These are phyloP conservation scores for Balaeniceps rex DNA, from an alignment of 2,113 vertebrate species.

Conservation along the genomic window DNA sequence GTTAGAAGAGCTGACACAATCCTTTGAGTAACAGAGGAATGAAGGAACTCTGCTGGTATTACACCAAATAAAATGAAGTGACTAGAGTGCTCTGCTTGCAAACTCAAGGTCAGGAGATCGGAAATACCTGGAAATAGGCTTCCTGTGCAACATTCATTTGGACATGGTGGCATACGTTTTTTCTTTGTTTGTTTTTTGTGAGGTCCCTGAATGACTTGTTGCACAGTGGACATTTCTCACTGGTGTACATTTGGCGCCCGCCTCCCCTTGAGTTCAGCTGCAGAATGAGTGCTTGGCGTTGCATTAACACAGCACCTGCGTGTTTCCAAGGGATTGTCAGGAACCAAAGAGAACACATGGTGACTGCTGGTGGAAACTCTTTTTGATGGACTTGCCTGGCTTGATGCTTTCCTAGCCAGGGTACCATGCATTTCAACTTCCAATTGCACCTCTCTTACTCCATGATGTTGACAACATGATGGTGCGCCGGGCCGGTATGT, in stretches of 20 bases:
- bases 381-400: background rate
- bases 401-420: background rate
- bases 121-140: background rate
- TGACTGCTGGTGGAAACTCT: background rate
- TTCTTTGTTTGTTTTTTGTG: background rate
- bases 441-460: background rate
- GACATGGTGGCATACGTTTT: background rate
- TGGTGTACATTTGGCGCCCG: background rate
- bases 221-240: background rate
- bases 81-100: background rate
- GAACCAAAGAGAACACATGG: background rate
- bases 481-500: rapidly evolving
- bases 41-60: background rate
- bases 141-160: background rate
- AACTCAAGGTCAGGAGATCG: background rate
- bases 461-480: background rate
- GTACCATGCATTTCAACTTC: background rate
- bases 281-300: background rate
- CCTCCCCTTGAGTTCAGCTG: background rate
- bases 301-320: background rate
- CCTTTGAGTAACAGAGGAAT: background rate
- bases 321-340: background rate
- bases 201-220: background rate
- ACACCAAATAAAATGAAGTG: background rate
- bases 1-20: constrained; percentile 19